Evolutionary conservation across 2,888 invertebrate genomes (phyloP), one percentile per base, ranked within the genome.

Genomic region (Iselma pallidipennis): DNA sequence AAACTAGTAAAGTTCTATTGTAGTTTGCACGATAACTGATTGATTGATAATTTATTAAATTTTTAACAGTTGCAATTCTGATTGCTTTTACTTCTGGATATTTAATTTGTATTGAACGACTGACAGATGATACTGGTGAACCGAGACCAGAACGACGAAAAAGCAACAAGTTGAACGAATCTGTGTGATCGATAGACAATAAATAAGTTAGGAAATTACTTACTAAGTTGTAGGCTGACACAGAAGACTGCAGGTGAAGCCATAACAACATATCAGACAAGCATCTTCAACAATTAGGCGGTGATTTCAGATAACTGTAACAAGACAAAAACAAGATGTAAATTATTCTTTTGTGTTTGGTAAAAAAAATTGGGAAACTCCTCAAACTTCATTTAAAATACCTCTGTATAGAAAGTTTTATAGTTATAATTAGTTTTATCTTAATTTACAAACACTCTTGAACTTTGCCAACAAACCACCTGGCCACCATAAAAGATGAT

Each of bases 221-320:
- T 70, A 75, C 75, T 74, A 61, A 74, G 66, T 68, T 74, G 74
- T 54, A 75, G 70, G 61, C 72, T 75, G 63, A 77, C 71, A 67
- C 75, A 75, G 68, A 73, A 76, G 52, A 76, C 74, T 64, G 76
- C 74, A 61, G 76, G 74, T 59, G 77, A 76, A 69, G 77, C 73
- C 77, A 76, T 77, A 66, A 63, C 67, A 61, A 60, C 63, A 67
- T 65, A 64, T 69, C 69, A 68, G 49, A 63, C 59, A 23, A 57
- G 33, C 64, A 63, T 68, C 62, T 63, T 68, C 60, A 45, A 54
- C 56, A 56, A 50, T 52, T 51, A 45, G 23, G 3, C 10, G 12
- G 42, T 6, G 10, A 28, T 28, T 28, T 28, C n/a, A n/a, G n/a
- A 1, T 6, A 45, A 45, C 45, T 45, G 45, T 45, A 45, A 45